phyloP scores from a whole-genome alignment of 2,113 vertebrate genomes.

The Phrynosoma platyrhinos region DNA sequence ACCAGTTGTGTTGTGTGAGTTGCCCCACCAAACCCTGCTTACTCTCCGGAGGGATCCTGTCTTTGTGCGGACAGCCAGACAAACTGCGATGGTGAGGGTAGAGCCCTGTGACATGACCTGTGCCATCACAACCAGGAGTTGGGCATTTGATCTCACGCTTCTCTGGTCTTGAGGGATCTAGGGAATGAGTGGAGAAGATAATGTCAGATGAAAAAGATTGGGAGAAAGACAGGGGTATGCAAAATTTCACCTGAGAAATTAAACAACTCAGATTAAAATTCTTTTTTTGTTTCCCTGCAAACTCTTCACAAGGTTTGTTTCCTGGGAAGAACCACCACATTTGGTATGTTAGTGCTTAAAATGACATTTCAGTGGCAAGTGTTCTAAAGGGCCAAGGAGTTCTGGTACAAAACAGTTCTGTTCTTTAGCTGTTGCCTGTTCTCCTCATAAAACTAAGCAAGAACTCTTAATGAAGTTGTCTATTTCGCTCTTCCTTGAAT shows the following conservation, averaged over 20 bases:
- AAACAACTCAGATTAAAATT: not conserved
- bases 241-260: no score
- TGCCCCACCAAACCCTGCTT: conserved; percentile 70
- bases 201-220: not conserved
- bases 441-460: not conserved
- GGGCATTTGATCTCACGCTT: conserved; percentile 98
- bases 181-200: conserved; percentile 1
- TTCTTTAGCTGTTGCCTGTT: not conserved
- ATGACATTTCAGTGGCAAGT: not conserved
- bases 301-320: not conserved
- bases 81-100: conserved; percentile 98
- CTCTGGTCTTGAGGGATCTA: conserved; percentile 92
- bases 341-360: not conserved
- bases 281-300: not conserved
- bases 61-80: conserved; percentile 98
- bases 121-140: conserved; percentile 96
- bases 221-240: fast-evolving
- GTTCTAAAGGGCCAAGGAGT: not conserved
- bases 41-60: conserved; percentile 99
- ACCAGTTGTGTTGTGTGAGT: not conserved
- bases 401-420: not conserved
- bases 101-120: conserved; percentile 94
- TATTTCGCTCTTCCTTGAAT: not conserved
- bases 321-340: not conserved
- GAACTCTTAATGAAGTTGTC: not conserved